These are phyloP conservation scores for Sula dactylatra DNA, from an alignment of 2,113 vertebrate species.

Conservation along the genomic window DNA sequence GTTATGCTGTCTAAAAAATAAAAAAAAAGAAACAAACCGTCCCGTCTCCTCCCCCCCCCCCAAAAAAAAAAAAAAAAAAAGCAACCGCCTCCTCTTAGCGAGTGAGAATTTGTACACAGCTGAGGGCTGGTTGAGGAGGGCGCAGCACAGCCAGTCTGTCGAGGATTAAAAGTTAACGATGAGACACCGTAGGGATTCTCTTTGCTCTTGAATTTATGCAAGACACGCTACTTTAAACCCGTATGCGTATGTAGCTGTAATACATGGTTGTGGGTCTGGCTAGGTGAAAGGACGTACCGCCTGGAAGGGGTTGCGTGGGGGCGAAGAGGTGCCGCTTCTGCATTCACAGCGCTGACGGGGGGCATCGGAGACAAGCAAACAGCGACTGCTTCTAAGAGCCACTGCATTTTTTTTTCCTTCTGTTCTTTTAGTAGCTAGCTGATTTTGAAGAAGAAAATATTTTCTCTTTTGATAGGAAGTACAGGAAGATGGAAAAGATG, in stretches of 20 bases:
- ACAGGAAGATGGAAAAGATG: conserved; percentile 60
- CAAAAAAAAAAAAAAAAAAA: neutral
- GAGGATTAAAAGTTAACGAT: neutral
- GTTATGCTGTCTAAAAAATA: neutral
- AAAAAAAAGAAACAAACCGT: neutral
- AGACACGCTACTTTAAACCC: neutral
- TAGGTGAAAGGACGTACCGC: neutral
- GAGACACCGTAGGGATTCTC: neutral
- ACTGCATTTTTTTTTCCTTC: neutral
- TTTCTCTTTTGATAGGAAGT: conserved; percentile 55
- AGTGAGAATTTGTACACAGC: neutral
- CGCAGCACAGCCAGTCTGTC: neutral
- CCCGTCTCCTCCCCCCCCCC: too few relatives aligned
- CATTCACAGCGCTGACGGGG: neutral
- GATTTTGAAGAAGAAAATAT: conserved; percentile 53
- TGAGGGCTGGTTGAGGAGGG: neutral
- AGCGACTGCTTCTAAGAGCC: neutral
- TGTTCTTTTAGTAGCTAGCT: neutral
- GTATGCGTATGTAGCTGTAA: neutral
- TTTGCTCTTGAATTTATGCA: neutral
- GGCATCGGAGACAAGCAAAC: neutral
- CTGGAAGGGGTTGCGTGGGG: neutral
- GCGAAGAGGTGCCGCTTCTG: neutral
- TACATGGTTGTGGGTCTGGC: neutral
- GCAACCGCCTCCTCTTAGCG: neutral